Base-by-base conservation (phyloP, 2,113 vertebrate species). In the Anseranas semipalmata region DNA sequence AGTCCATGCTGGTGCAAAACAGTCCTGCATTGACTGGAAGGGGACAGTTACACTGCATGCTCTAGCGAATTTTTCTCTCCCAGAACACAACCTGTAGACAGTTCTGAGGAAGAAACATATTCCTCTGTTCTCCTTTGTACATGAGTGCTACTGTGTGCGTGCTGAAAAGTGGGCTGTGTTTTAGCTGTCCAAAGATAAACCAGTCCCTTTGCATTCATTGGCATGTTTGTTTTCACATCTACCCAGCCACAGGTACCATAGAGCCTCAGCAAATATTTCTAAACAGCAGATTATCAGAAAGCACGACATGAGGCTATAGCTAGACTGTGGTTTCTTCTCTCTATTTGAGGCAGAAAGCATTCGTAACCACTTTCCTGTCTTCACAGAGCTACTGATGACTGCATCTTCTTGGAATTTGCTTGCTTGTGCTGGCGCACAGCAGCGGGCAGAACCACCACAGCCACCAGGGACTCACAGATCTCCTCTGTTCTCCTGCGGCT, bases 351-450 rank as follows among this genome's bases (percentile, higher is more conserved):
- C 85, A 95, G 66, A 86, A 39, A 72, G 90, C 97, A 96, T 95
- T 97, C 97, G 87, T 85, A 96, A 98, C 97, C 97, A 92, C 97
- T 98, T 98, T 97, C 97, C 97, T 98, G 98, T 97, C 97, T 98
- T 98, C 98, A 90, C 97, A 94, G 98, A 98, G 97, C 96, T 97
- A 87, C 73, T 52, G 92, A 96, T 98, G 97, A 96, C 98, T 93
- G 91, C 97, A 97, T 94, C 93, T 97, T 97, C 97, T 97, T 98
- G 97, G 98, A 98, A 98, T 98, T 98, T 65, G 90, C 90, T 95
- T 98, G 93, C 97, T 98, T 85, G 97, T 98, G 92, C 97, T 97
- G 97, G 94, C 77, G 39, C 86, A 92, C 62, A 92, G 90, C 33
- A 17, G 66, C 86, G 83, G 43, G 60, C 94, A 96, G 93, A 97